Base-by-base conservation (phyloP, 2,113 vertebrate species). In the Coptodon rendalli region DNA sequence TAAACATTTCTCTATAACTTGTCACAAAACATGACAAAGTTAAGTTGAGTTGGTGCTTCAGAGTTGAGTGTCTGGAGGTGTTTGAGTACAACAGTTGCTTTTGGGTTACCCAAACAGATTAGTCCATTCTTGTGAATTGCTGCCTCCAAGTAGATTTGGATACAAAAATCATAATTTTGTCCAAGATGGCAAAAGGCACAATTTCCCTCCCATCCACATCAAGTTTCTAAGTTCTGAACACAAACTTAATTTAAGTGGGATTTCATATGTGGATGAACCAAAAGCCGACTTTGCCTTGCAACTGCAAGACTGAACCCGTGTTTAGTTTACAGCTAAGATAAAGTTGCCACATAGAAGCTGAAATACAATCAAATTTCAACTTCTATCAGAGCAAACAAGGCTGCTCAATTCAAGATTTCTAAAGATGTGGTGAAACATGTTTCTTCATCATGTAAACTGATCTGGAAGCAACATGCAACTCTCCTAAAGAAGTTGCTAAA, bases 351-450 rank as follows among this genome's bases (percentile, higher is more conserved):
- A 36, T 5, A 22, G 22, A 22, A 22, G 22, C 22, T 22, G 22
- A 22, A 22, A 22, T 22, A 22, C 22, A 22, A 22, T 22, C 22
- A 22, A 22, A 22, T 66, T 22, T 68, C 36, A 71, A 3, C n/a
- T 14, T 71, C 5, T 71, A 43, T 71, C 66, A 71, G 38, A 43
- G n/a, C 12, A 43, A 24, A 71, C 38, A 43, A 4, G 13, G 66
- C 38, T 45, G 66, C 12, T 6, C n/a, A 16, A 71, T 0, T 71
- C 38, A 45, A 16, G n/a, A 9, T 43, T 45, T 43, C 61, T 22
- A 22, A 38, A 3, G 34, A 1, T 0, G 0, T 66, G 4, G 9
- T 22, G 3, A 63, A 63, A 36, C 0, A 0, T 0, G 9, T 63
- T 63, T n/a, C 34, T 13, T n/a, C 34, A 38, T 12, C 0, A 0